phyloP scores from a whole-genome alignment of 2,797 vertebrate species.

The Enteromius mattozi region DNA sequence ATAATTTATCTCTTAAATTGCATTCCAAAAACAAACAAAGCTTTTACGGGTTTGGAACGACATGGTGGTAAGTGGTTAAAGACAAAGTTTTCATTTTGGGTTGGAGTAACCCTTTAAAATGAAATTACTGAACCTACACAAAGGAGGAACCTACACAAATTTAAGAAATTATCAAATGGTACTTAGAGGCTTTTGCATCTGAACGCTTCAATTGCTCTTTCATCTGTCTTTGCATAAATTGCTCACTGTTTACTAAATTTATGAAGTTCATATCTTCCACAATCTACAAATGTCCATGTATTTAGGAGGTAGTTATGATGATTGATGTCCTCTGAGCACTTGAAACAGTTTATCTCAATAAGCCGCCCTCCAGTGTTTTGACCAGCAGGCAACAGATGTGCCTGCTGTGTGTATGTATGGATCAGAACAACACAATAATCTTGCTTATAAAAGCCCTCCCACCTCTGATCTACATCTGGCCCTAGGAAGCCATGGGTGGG shows the following conservation, averaged over 20 bases:
- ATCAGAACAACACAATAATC: slow-evolving; percentile 51
- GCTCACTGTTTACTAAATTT: neutral
- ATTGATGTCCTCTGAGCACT: slow-evolving; percentile 33
- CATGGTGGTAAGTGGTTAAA: too few relatives aligned
- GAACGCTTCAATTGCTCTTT: neutral
- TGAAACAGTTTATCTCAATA: slow-evolving; percentile 43
- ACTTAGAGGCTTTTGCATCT: neutral
- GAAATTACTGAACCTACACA: neutral
- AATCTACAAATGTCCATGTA: neutral
- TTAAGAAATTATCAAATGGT: neutral
- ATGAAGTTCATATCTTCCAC: slow-evolving; percentile 5
- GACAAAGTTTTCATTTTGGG: too few relatives aligned
- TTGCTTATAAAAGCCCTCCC: slow-evolving; percentile 45
- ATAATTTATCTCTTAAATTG: too few relatives aligned
- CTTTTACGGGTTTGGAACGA: too few relatives aligned
- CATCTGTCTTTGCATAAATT: too few relatives aligned
- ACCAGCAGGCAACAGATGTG: slow-evolving; percentile 61
- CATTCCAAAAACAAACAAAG: too few relatives aligned
- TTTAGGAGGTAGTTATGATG: slow-evolving; percentile 1
- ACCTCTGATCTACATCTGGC: slow-evolving; percentile 58
- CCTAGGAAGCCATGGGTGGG: slow-evolving; percentile 36
- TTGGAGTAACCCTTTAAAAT: neutral
- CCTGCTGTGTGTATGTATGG: slow-evolving; percentile 37
- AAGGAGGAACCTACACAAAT: neutral
- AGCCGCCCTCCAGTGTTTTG: slow-evolving; percentile 38